Evolutionary conservation across 2,888 invertebrate genomes (phyloP), one percentile per base, ranked within the genome.

Genomic region (Apotomis capreana): DNA sequence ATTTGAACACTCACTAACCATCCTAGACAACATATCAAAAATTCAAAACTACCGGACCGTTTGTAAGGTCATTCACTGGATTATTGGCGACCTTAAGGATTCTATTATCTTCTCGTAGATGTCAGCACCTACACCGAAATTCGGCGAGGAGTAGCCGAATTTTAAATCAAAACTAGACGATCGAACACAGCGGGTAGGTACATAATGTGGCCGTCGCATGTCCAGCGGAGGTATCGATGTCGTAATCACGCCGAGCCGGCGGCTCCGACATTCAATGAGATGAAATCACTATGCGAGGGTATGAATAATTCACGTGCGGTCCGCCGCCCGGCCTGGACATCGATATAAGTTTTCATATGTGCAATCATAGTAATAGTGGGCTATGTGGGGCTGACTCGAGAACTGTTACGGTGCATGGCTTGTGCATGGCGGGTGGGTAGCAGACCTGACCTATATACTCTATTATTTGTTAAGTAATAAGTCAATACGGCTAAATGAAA

Each of bases 271-370:
- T 91, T 92, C 91, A 92, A 92, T 92, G 92, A 92, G 91, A 91
- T 91, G 90, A 92, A 92, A 92, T 92, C 92, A 92, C 92, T 92
- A 92, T 92, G 92, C 89, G 91, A 88, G 88, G 80, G 80, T 87
- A 92, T 92, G 92, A 92, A 92, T 92, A 89, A 92, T 92, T 92
- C 92, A 92, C 86, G 85, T 88, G 90, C 85, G 89, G 88, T 87
- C 79, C 83, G 81, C 77, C 76, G 73, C 74, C 44, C 76, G 76
- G 74, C 72, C 78, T 78, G 79, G 81, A 83, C 85, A 86, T 85
- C 83, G 85, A 84, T 87, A 84, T 85, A 86, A 84, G 80, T 85
- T 83, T 79, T 82, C 83, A 82, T 72, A 79, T 76, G 78, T 76
- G 57, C 73, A 74, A 44, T 70, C 73, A 68, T 74, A 67, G 4